Base-by-base conservation (phyloP, 1,140 invertebrate genomes). In the Aphaenogaster rudis region DNA sequence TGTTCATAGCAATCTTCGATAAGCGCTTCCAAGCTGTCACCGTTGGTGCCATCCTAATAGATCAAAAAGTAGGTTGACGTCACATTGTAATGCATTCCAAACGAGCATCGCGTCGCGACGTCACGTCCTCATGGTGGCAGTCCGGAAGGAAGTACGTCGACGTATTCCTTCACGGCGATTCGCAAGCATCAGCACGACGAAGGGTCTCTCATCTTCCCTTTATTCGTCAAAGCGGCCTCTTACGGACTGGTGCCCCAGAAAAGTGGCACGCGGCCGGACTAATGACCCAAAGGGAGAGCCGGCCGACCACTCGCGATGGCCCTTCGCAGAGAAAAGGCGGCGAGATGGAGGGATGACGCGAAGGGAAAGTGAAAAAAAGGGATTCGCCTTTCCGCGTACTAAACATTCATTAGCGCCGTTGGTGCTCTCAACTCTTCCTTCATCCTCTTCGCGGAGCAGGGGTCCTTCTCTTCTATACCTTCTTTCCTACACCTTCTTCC, bases 321-420 rank as follows among this genome's bases (percentile, higher is more conserved):
- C 72, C 74, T 78, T 86, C 57, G 15, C 11, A 28, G 76, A 59
- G 42, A 48, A 61, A 63, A 76, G 57, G 0, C 57, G 54, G 4
- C 69, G 57, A 11, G 69, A 52, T 17, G 69, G 33, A 61, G 13
- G n/a, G n/a, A 80, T 54, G 57, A 33, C 9, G 45, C 50, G 45
- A 69, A n/a, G 9, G 57, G 59, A 33, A 77, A 69, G 57, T 28
- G 52, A 72, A 64, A 85, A 86, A 81, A 61, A 76, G 77, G 66
- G 86, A 91, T 89, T 88, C 86, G 86, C 86, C 84, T 88, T 92
- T 88, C 71, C 67, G 71, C 71, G 72, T 61, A 66, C 45, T 89
- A 90, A 92, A 92, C 88, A 91, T 92, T 90, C 88, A 92, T 90
- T 92, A 92, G 59, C 71, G 81, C 69, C 64, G 66, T 76, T 42